phyloP scores from a whole-genome alignment of 2,113 vertebrate species.

The Cynocephalus volans region DNA sequence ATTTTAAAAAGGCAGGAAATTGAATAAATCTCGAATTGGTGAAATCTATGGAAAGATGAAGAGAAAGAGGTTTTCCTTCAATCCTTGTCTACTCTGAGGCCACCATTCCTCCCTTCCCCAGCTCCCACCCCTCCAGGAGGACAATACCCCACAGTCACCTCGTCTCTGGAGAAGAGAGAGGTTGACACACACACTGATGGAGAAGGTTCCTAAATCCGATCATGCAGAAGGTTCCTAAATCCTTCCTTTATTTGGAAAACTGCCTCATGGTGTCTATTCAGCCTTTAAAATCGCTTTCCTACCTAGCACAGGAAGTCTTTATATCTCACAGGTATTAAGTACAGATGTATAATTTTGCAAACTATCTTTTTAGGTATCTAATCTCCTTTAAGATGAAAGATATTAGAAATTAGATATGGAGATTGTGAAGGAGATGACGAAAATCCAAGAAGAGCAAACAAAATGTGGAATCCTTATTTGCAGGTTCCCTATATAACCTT shows the following conservation, averaged over 20 bases:
- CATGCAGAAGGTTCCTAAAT: no score
- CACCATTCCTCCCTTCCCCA: not conserved
- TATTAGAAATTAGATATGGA: slow-evolving; percentile 22
- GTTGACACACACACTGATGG: not conserved
- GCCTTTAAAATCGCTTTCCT: slow-evolving; percentile 12
- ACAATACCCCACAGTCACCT: not conserved
- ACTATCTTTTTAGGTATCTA: slow-evolving; percentile 4
- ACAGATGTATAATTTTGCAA: not conserved
- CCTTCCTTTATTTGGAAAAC: not conserved
- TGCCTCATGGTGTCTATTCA: not conserved
- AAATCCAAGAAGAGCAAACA: slow-evolving; percentile 21
- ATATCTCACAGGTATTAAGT: not conserved
- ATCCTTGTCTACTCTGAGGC: not conserved
- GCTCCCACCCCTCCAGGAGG: not conserved
- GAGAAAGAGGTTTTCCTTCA: not conserved
- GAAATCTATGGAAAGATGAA: not conserved
- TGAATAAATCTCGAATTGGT: not conserved
- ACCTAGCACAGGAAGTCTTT: not conserved
- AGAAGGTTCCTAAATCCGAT: not conserved
- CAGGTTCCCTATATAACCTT: not conserved
- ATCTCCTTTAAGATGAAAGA: not conserved
- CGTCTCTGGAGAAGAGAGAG: not conserved
- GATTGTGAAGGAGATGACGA: not conserved
- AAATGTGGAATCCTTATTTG: not conserved
- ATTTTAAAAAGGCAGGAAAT: slow-evolving; percentile 30